Conservation (phyloP, 2,888 invertebrate genomes). For the Ypsolopha sequella region DNA sequence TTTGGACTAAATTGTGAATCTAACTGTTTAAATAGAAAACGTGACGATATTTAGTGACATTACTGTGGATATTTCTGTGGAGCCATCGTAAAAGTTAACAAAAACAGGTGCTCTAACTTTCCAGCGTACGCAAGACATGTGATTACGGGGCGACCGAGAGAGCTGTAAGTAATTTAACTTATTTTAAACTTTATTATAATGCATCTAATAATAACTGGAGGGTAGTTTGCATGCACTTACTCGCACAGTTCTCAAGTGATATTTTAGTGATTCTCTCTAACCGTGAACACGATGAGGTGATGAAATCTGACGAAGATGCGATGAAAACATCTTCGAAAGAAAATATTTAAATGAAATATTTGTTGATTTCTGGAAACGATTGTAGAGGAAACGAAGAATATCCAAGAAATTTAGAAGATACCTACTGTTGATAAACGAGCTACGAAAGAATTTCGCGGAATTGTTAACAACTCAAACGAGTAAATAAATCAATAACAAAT, state of each 20-base stretch:
- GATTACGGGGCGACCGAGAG: conserved; percentile 40
- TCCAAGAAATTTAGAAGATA: no score
- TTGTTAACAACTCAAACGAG: no score
- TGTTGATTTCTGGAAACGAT: no score
- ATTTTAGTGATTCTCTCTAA: neutral
- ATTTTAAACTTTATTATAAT: conserved; percentile 41
- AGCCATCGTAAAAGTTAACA: conserved; percentile 34
- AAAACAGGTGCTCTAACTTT: conserved; percentile 54
- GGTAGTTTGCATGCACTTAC: conserved; percentile 2
- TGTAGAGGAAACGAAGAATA: no score
- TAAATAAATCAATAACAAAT: no score
- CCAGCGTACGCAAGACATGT: conserved; percentile 56
- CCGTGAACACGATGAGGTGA: neutral
- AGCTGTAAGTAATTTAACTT: conserved; percentile 49
- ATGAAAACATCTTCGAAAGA: no score
- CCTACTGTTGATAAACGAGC: no score
- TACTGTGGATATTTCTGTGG: neutral
- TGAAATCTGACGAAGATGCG: no score
- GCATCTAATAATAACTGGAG: conserved; percentile 31
- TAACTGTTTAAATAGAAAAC: no score
- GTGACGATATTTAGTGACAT: neutral
- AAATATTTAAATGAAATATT: no score
- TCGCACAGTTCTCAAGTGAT: neutral
- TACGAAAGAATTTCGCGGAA: no score
- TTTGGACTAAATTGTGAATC: no score